Conservation (phyloP, 2,113 vertebrate species). For the Macrotis lagotis region DNA sequence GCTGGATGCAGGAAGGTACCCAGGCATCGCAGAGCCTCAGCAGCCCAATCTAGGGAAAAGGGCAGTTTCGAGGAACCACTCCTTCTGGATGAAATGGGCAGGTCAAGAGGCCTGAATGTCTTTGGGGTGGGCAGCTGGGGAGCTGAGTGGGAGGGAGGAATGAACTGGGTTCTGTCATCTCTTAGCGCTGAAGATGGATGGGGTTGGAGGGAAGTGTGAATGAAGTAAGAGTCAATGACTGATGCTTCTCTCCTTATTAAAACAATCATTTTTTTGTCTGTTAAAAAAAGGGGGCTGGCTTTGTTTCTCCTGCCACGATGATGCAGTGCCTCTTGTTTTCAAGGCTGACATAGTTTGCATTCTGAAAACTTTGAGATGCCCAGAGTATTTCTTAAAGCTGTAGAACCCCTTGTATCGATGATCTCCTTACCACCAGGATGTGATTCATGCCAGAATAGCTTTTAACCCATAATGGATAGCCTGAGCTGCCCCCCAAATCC, state of each 20-base stretch:
- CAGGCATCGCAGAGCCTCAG: slow-evolving; percentile 66
- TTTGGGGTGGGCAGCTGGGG: slow-evolving; percentile 49
- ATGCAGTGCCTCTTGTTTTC: slow-evolving; percentile 97
- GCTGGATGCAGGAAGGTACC: slow-evolving; percentile 55
- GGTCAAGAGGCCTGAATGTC: slow-evolving; percentile 54
- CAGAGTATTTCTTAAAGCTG: slow-evolving; percentile 81
- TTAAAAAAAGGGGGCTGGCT: slow-evolving; percentile 92
- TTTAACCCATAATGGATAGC: slow-evolving; percentile 81
- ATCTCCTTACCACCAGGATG: slow-evolving; percentile 78
- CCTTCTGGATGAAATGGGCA: slow-evolving; percentile 44
- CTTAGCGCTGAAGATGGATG: slow-evolving; percentile 96
- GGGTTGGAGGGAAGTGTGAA: slow-evolving; percentile 93
- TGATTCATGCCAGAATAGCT: slow-evolving; percentile 76
- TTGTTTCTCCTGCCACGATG: slow-evolving; percentile 97
- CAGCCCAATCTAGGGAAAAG: slow-evolving; percentile 63
- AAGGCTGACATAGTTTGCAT: slow-evolving; percentile 85
- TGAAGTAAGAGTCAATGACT: slow-evolving; percentile 96
- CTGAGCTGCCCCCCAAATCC: slow-evolving; percentile 71
- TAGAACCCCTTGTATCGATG: slow-evolving; percentile 83
- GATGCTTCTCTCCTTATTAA: slow-evolving; percentile 94
- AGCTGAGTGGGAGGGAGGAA: slow-evolving; percentile 69
- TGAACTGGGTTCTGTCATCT: slow-evolving; percentile 89
- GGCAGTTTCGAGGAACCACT: slow-evolving; percentile 31
- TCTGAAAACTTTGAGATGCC: slow-evolving; percentile 83
- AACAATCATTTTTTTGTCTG: slow-evolving; percentile 88